A percentile compares a stretch with the other conserved stretches of the same genome.
These are phyloP conservation scores for Zygaena filipendulae DNA, from an alignment of 2,888 invertebrate genomes.

Conservation along the genomic window DNA sequence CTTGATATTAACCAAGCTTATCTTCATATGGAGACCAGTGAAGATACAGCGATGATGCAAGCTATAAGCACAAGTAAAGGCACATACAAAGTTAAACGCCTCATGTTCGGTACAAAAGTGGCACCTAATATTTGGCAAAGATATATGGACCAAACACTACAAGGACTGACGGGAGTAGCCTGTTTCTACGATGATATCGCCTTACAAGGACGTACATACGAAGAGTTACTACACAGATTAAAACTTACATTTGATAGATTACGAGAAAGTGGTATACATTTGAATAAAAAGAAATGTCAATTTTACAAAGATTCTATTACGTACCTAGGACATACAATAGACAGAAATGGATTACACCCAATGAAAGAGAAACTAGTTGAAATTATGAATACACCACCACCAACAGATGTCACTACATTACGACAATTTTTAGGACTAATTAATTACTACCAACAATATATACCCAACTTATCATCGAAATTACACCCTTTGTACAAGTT, in stretches of 20 bases:
- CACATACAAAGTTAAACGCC: conserved; percentile 20
- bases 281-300: conserved; percentile 15
- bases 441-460: conserved; percentile 23
- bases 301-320: conserved; percentile 15
- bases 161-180: background rate
- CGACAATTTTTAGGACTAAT: conserved; percentile 11
- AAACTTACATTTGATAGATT: background rate
- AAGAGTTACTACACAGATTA: background rate
- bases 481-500: conserved; percentile 17
- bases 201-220: conserved; percentile 1
- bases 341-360: conserved; percentile 11
- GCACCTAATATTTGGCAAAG: conserved; percentile 6
- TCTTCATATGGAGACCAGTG: conserved; percentile 9
- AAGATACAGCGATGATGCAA: conserved; percentile 12
- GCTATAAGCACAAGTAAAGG: conserved; percentile 21
- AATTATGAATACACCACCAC: background rate
- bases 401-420: conserved; percentile 7
- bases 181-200: background rate
- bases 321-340: conserved; percentile 15
- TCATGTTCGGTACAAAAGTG: conserved; percentile 20
- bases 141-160: conserved; percentile 2
- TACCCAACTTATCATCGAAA: conserved; percentile 18
- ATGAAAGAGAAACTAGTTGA: background rate
- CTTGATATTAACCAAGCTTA: conserved; percentile 15
- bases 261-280: conserved; percentile 4